Percentiles rank a stretch among this genome's conserved stretches.
Evolutionary conservation across 1,140 invertebrate species (phyloP).

Genomic region (Andricus grossulariae): DNA sequence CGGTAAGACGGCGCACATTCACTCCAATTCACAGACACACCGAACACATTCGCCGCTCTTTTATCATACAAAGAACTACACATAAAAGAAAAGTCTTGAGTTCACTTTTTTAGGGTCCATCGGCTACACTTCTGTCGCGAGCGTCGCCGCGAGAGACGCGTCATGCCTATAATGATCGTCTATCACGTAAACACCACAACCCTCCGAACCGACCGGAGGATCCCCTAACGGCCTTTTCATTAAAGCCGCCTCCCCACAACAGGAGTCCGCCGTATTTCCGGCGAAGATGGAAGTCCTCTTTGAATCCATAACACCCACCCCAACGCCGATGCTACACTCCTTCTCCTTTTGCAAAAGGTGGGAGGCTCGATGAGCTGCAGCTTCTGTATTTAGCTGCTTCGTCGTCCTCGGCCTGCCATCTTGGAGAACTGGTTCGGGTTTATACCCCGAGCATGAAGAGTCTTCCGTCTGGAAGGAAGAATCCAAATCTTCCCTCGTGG

Average conservation of each 20-base stretch:
- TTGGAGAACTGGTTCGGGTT: slow-evolving; percentile 72
- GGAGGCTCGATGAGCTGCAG: slow-evolving; percentile 78
- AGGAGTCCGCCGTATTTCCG: slow-evolving; percentile 50
- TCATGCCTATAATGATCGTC: slow-evolving; percentile 80
- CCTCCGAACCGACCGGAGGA: slow-evolving; percentile 48
- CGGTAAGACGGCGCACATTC: slow-evolving; percentile 16
- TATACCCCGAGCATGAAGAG: slow-evolving; percentile 72
- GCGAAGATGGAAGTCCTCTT: slow-evolving; percentile 71
- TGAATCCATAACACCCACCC: slow-evolving; percentile 65
- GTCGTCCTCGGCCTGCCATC: slow-evolving; percentile 79
- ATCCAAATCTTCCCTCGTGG: slow-evolving; percentile 74
- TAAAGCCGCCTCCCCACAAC: slow-evolving; percentile 61
- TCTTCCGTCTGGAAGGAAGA: slow-evolving; percentile 71
- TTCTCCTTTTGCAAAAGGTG: slow-evolving; percentile 74
- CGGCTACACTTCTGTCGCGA: slow-evolving; percentile 81
- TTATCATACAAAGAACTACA: slow-evolving; percentile 20
- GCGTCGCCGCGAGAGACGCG: slow-evolving; percentile 74
- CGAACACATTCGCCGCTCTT: slow-evolving; percentile 30
- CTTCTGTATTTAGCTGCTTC: slow-evolving; percentile 84
- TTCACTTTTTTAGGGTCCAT: slow-evolving; percentile 3
- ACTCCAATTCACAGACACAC: slow-evolving; percentile 12
- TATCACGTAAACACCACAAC: slow-evolving; percentile 74
- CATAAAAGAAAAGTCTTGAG: slow-evolving; percentile 26
- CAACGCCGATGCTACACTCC: slow-evolving; percentile 65
- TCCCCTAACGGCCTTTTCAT: slow-evolving; percentile 72